phyloP scores from a whole-genome alignment of 2,113 vertebrate genomes.

The Eubucco bourcierii region DNA sequence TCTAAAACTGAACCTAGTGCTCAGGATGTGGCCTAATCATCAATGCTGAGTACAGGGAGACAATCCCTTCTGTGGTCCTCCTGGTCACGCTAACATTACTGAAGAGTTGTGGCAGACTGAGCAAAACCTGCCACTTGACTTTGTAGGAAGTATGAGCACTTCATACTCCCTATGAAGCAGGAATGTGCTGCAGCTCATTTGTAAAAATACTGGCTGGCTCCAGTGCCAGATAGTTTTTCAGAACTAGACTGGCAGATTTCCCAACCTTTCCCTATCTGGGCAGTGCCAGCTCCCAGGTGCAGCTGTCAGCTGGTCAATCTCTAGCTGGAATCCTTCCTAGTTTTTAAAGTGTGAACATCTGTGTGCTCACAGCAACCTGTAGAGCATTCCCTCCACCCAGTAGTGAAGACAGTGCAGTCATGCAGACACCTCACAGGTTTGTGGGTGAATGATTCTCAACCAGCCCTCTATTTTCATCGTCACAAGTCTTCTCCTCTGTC shows the following conservation, averaged over 20 bases:
- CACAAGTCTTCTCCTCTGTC: background rate
- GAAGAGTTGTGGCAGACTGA: background rate
- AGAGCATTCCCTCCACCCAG: background rate
- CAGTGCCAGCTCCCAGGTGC: background rate
- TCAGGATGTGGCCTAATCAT: too few species aligned
- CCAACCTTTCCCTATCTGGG: background rate
- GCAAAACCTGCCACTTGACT: background rate
- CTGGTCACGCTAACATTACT: background rate
- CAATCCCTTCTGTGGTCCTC: too few species aligned
- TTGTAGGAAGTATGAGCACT: fast-evolving
- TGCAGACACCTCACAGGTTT: fast-evolving
- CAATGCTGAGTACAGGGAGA: too few species aligned
- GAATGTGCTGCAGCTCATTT: background rate
- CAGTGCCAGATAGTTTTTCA: background rate
- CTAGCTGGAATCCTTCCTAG: background rate
- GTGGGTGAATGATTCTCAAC: background rate
- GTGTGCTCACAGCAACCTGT: fast-evolving
- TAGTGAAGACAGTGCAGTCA: background rate
- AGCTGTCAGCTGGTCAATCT: background rate
- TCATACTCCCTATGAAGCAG: background rate
- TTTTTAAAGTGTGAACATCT: background rate
- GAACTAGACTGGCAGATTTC: background rate
- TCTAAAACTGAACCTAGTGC: too few species aligned
- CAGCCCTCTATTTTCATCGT: background rate
- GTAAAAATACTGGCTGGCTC: background rate